These are phyloP conservation scores for Nerophis lumbriciformis DNA, from an alignment of 2,113 vertebrate species.

Conservation along the genomic window DNA sequence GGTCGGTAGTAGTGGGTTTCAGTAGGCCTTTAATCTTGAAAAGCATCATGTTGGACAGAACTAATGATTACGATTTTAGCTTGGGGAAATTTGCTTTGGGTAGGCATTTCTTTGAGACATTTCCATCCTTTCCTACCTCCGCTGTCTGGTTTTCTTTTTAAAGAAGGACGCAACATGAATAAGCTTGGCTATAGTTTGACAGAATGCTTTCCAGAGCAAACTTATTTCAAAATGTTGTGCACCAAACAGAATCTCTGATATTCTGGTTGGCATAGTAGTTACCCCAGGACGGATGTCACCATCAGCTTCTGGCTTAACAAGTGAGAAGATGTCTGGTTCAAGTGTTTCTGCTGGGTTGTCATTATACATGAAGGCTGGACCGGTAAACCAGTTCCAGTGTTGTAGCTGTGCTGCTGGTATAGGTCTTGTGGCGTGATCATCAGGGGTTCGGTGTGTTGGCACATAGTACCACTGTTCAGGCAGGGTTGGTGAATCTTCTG, in stretches of 20 bases:
- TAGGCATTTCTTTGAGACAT: not conserved
- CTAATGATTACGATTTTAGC: too few relatives aligned
- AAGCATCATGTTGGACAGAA: too few relatives aligned
- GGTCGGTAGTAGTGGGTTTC: too few relatives aligned
- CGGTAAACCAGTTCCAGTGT: conserved; percentile 1
- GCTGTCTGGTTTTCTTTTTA: not conserved
- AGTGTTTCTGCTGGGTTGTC: not conserved
- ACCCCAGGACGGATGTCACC: not conserved
- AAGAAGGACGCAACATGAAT: not conserved
- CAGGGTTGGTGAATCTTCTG: not conserved
- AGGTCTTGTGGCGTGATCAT: not conserved
- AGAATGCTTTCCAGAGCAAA: not conserved
- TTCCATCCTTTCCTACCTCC: not conserved
- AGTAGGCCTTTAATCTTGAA: too few relatives aligned
- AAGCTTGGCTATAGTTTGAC: not conserved
- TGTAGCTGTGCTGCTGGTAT: not conserved
- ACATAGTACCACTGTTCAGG: conserved; percentile 1
- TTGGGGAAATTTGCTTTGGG: too few relatives aligned
- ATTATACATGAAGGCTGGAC: not conserved
- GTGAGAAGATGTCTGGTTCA: not conserved
- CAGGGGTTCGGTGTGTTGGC: conserved; percentile 6
- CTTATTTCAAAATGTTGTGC: not conserved
- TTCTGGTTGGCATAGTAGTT: not conserved
- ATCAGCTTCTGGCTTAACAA: conserved; percentile 3
- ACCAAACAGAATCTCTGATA: not conserved